Conservation (phyloP, 2,113 vertebrate species). For the Otus sunia region DNA sequence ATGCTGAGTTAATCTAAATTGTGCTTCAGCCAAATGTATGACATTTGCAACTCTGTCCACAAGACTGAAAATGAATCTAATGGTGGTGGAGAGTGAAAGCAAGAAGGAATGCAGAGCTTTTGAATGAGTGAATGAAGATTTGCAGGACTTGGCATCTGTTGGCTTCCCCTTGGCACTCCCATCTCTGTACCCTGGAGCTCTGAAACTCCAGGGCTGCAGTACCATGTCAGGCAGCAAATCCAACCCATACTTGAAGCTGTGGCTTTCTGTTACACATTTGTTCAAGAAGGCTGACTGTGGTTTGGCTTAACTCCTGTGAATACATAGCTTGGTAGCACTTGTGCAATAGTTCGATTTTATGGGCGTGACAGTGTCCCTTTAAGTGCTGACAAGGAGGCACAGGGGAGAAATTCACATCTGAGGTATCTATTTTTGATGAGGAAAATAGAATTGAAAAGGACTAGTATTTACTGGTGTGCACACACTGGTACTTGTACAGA, state of each 20-base stretch:
- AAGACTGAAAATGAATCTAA: background rate
- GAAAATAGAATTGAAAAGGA: constrained; percentile 62
- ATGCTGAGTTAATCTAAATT: background rate
- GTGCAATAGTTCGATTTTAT: background rate
- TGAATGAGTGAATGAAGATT: background rate
- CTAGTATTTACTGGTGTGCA: constrained; percentile 58
- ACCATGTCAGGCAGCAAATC: background rate
- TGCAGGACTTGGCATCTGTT: background rate
- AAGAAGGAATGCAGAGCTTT: background rate
- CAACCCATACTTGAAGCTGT: background rate
- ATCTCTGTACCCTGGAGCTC: background rate
- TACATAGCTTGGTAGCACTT: background rate
- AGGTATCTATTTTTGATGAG: constrained; percentile 43
- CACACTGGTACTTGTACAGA: constrained; percentile 66
- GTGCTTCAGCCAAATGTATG: background rate
- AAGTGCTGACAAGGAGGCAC: constrained; percentile 12
- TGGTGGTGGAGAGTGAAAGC: background rate
- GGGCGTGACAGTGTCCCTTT: background rate
- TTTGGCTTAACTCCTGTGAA: background rate
- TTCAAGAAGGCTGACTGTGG: background rate
- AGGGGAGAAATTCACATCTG: constrained; percentile 51
- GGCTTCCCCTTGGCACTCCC: background rate
- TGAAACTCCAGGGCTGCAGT: background rate
- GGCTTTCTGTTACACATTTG: background rate
- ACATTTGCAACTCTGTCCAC: background rate